Base-by-base conservation (phyloP, 2,113 vertebrate species). In the Martes martes region DNA sequence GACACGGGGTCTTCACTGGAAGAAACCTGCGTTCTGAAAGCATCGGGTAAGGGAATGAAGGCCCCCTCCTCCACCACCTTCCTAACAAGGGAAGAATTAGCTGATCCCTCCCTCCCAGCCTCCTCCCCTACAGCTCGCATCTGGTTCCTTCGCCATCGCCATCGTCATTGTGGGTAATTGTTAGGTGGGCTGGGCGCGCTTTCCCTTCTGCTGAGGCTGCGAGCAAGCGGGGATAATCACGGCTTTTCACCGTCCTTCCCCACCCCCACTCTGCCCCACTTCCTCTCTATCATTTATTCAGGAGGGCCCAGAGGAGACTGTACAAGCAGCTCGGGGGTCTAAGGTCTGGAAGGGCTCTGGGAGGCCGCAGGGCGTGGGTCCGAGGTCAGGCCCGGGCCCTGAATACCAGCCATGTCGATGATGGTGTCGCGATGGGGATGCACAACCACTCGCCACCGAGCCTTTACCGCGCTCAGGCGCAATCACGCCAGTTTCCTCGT, bases 121-220 rank as follows among this genome's bases (percentile, higher is more conserved):
- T 82, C 24, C 14, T 18, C 33, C 42, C 65, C 83, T 10, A 4
- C 31, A 0, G 23, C 31, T 4, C 2, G 26, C 81, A 16, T 85
- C 94, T 73, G 87, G 88, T 76, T 57, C 47, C 52, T 4, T 2
- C 45, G 1, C 89, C 42, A 7, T 2, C 45, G 1, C 89, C 42
- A 7, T 39, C 33, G 1, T 52, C n/a, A 0, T 15, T 21, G 94
- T 18, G 65, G 63, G 31, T 90, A 63, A 95, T 94, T 59, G 85
- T 81, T 31, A 42, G 93, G 93, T 89, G 91, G 91, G 84, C 96
- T 52, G 69, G 89, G 83, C 1, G 0, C 0, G 11, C 71, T 31
- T 76, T 94, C 69, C 88, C 89, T 63, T 39, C 92, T 89, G 85
- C 96, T 33, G 91, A 81, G 96, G 73, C 86, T 39, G 90, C 4